These are phyloP conservation scores for Parascotia fuliginaria DNA, from an alignment of 2,888 invertebrate species.

Conservation along the genomic window DNA sequence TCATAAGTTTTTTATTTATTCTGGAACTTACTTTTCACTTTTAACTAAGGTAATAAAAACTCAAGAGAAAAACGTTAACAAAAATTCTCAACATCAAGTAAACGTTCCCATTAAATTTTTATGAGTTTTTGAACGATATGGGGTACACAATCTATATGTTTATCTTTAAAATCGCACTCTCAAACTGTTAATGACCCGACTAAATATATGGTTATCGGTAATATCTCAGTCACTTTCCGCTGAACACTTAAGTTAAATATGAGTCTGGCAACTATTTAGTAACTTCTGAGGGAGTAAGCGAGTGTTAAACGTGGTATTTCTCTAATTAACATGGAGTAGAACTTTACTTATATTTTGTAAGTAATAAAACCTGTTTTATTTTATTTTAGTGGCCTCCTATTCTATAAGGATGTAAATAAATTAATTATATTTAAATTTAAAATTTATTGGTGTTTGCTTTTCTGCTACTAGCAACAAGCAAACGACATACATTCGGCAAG, in stretches of 20 bases:
- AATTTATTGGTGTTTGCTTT: too few species aligned
- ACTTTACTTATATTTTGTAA: too few species aligned
- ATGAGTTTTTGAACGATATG: constrained; percentile 26
- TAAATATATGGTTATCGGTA: constrained; percentile 6
- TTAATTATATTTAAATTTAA: too few species aligned
- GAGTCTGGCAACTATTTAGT: neutral
- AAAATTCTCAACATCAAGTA: constrained; percentile 17
- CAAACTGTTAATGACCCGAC: constrained; percentile 11
- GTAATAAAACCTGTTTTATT: too few species aligned
- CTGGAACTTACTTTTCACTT: constrained; percentile 36
- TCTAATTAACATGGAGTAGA: too few species aligned
- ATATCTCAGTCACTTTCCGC: neutral
- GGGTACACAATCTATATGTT: constrained; percentile 12
- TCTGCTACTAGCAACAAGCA: too few species aligned
- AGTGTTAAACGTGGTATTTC: too few species aligned
- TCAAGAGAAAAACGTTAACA: constrained; percentile 26
- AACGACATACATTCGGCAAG: too few species aligned
- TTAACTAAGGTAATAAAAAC: constrained; percentile 34
- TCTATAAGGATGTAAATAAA: too few species aligned
- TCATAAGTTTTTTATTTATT: constrained; percentile 43
- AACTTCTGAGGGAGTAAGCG: neutral
- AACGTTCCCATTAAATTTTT: constrained; percentile 25
- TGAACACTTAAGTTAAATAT: neutral
- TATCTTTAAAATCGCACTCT: constrained; percentile 15
- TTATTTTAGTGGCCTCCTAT: too few species aligned